These are phyloP conservation scores for Hydrozoanthus tunicans DNA, from an alignment of 64 coral and sea anemone species.

Conservation along the genomic window DNA sequence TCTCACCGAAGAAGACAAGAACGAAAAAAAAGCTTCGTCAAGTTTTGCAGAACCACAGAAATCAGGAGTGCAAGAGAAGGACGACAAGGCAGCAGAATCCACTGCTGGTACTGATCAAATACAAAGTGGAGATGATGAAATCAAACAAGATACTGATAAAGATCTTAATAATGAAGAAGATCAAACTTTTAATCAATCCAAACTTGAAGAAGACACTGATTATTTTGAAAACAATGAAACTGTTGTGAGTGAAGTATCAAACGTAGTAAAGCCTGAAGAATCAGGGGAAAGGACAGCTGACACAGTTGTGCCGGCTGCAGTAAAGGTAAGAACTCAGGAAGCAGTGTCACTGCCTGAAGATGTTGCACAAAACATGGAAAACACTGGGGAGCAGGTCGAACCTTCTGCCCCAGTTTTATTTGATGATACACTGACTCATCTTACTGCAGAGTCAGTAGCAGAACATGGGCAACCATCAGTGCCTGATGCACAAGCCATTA, in stretches of 20 bases:
- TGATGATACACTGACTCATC: neutral
- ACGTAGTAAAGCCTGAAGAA: neutral
- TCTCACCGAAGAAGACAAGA: neutral
- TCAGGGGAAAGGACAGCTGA: neutral
- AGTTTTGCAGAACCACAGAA: neutral
- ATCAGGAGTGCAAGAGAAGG: neutral
- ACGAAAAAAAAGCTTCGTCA: neutral
- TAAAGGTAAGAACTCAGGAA: neutral
- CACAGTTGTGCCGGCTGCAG: neutral
- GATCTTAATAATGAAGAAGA: neutral
- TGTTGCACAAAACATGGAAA: constrained; percentile 32
- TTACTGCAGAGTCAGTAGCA: neutral
- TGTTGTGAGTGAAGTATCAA: neutral
- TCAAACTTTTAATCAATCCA: neutral
- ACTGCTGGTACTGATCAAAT: neutral
- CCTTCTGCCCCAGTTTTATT: constrained; percentile 18
- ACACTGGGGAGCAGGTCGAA: neutral
- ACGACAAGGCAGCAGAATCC: neutral
- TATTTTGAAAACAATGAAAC: neutral
- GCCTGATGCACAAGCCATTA: neutral
- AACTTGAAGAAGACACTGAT: neutral
- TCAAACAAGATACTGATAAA: neutral
- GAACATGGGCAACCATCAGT: neutral
- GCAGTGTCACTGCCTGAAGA: neutral
- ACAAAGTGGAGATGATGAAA: neutral